Conservation (phyloP, 2,888 invertebrate genomes). For the Ctenicera cuprea region DNA sequence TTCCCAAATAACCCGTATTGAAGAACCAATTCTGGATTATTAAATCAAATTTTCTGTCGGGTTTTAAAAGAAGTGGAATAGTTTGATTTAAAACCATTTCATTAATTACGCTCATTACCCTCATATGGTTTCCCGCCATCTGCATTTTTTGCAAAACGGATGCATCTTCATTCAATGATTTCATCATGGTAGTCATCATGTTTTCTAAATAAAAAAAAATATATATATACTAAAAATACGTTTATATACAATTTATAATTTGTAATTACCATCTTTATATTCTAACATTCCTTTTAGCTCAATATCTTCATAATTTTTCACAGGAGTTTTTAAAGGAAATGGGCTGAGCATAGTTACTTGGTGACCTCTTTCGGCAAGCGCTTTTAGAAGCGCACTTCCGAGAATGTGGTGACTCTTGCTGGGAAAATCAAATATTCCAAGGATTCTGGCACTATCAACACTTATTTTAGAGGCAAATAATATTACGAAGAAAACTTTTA, state of each 20-base stretch:
- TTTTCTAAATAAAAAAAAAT: not conserved
- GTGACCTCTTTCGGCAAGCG: constrained; percentile 74
- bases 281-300: constrained; percentile 29
- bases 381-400: constrained; percentile 70
- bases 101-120: not conserved
- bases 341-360: constrained; percentile 74
- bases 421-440: constrained; percentile 61
- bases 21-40: constrained; percentile 63
- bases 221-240: too few species aligned
- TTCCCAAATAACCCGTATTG: constrained; percentile 62
- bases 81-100: not conserved
- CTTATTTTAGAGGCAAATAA: not conserved
- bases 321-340: constrained; percentile 55
- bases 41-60: constrained; percentile 60
- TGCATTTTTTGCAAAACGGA: too few species aligned
- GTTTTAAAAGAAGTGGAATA: constrained; percentile 46
- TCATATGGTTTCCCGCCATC: not conserved
- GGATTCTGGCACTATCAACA: constrained; percentile 56
- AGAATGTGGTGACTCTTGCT: constrained; percentile 61
- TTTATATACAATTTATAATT: not conserved
- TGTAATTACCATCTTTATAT: constrained; percentile 26
- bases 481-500: not conserved
- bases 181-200: not conserved
- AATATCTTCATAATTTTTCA: constrained; percentile 60
- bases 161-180: too few species aligned